A percentile compares a stretch with the other conserved stretches of the same genome.
These are phyloP conservation scores for Listrodromus nycthemerus DNA, from an alignment of 2,888 invertebrate genomes.

Conservation along the genomic window DNA sequence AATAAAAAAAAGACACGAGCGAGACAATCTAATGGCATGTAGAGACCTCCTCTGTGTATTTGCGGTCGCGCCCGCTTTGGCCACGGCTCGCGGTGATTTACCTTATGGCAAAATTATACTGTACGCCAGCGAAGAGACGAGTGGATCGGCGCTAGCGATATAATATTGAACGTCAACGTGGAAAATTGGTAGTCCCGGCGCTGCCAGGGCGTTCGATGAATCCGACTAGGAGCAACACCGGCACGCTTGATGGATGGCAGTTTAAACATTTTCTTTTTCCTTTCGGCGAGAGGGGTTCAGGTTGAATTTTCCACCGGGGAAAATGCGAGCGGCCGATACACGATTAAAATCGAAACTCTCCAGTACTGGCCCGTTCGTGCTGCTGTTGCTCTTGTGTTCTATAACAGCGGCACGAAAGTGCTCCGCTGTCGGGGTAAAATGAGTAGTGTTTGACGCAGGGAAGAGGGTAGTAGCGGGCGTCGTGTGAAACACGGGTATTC, in stretches of 20 bases:
- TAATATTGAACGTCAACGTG: slow-evolving; percentile 63
- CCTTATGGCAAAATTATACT: slow-evolving; percentile 74
- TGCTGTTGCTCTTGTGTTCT: background rate
- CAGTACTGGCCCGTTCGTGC: slow-evolving; percentile 22
- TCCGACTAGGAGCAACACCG: slow-evolving; percentile 24
- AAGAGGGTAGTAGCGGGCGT: slow-evolving; percentile 4
- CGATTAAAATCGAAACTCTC: slow-evolving; percentile 52
- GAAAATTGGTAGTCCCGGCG: slow-evolving; percentile 63
- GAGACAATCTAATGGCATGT: slow-evolving; percentile 66
- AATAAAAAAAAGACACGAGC: slow-evolving; percentile 18
- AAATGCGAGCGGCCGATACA: slow-evolving; percentile 25
- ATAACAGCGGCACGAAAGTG: slow-evolving; percentile 6
- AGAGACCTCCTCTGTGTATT: slow-evolving; percentile 29
- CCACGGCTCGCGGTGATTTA: slow-evolving; percentile 59
- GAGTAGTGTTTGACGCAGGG: background rate
- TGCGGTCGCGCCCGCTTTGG: background rate
- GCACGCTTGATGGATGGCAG: slow-evolving; percentile 59
- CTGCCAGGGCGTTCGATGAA: slow-evolving; percentile 18
- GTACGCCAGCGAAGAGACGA: slow-evolving; percentile 27
- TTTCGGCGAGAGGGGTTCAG: background rate
- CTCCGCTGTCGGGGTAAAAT: slow-evolving; percentile 7
- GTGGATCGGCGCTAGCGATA: slow-evolving; percentile 64
- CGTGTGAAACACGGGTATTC: slow-evolving; percentile 50
- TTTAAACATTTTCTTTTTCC: slow-evolving; percentile 62
- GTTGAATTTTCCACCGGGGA: background rate